Conservation (phyloP, 2,888 invertebrate genomes). For the Muscina levida region DNA sequence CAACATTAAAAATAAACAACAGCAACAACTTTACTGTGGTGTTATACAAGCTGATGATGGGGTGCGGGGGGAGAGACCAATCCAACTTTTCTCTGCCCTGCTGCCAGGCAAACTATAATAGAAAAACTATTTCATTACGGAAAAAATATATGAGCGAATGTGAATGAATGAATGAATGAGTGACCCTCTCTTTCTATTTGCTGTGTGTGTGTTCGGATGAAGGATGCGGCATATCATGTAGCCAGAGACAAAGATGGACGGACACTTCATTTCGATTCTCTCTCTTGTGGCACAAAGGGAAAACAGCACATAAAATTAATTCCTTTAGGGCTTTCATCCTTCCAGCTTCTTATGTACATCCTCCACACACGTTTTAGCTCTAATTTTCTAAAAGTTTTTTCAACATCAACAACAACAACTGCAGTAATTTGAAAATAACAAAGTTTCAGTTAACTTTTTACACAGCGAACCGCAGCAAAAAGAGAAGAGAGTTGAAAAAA, state of each 20-base stretch:
- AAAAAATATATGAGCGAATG: not conserved
- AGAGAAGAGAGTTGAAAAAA: too few species aligned
- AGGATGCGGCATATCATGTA: not conserved
- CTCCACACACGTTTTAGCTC: not conserved
- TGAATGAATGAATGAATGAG: conserved; percentile 28
- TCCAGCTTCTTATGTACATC: not conserved
- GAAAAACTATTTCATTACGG: conserved; percentile 32
- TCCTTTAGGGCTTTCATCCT: conserved; percentile 11
- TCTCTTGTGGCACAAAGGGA: not conserved
- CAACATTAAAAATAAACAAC: conserved; percentile 34
- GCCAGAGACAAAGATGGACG: too few species aligned
- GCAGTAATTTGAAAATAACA: not conserved
- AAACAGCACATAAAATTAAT: conserved; percentile 16
- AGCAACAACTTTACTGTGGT: conserved; percentile 2
- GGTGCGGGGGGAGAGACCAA: conserved; percentile 25
- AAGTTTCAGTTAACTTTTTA: not conserved
- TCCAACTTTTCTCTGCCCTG: conserved; percentile 24
- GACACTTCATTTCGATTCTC: too few species aligned
- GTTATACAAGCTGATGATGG: not conserved
- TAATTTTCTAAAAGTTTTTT: not conserved
- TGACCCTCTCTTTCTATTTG: not conserved
- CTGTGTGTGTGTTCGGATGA: not conserved
- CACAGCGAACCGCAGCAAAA: too few species aligned
- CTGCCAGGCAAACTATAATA: not conserved
- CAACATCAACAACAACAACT: not conserved